A percentile compares a stretch with the other conserved stretches of the same genome.
Conservation (phyloP, 2,888 invertebrate species). For the Pterobdella sp. region DNA sequence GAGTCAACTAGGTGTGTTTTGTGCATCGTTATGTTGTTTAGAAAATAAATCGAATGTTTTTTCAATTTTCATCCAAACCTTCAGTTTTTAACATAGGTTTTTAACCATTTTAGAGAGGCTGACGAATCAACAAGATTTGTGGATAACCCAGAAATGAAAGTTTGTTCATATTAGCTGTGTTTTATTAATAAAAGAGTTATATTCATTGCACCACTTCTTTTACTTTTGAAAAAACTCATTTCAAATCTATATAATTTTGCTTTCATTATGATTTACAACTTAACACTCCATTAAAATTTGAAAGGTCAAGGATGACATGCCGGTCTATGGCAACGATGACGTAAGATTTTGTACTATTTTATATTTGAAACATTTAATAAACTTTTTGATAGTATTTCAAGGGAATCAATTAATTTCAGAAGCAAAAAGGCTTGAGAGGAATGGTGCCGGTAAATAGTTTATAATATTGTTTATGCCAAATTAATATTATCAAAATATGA, state of each 20-base stretch:
- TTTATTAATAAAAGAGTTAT: background rate
- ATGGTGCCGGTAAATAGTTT: background rate
- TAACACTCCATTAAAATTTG: background rate
- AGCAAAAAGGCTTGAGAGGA: background rate
- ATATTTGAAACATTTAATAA: background rate
- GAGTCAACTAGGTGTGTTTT: background rate
- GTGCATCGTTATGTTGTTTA: background rate
- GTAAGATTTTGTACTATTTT: background rate
- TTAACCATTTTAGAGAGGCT: background rate
- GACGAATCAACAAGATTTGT: constrained; percentile 14
- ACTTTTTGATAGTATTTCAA: too few species aligned
- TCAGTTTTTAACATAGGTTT: too few species aligned
- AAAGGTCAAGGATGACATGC: constrained; percentile 25
- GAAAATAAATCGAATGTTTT: too few species aligned
- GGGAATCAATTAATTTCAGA: background rate
- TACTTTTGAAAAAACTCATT: background rate
- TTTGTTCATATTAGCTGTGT: background rate
- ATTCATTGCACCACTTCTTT: background rate
- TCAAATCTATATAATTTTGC: background rate
- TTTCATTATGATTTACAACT: background rate
- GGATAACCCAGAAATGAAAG: constrained; percentile 11
- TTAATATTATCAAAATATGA: background rate
- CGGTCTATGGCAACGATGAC: constrained; percentile 17
- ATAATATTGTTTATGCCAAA: constrained; percentile 9
- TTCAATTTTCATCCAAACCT: too few species aligned